Percentiles rank a stretch among this genome's conserved stretches.
Evolutionary conservation across 2,888 invertebrate genomes (phyloP).

Genomic region (Andricus curvator): DNA sequence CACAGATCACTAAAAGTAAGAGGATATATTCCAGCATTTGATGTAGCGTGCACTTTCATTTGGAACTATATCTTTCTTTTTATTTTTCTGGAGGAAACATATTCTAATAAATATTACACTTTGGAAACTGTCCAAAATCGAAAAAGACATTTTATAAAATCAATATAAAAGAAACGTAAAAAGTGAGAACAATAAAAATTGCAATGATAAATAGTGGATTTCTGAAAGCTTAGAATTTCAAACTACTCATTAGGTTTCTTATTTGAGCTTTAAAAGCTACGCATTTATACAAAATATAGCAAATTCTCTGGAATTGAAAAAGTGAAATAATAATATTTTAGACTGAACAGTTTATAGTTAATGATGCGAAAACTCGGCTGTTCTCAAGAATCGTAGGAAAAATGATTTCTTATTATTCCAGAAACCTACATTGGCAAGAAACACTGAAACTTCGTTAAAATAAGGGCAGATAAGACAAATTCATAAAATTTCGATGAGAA

Average conservation of each 20-base stretch:
- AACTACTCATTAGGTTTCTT: no score
- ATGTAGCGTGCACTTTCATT: not conserved
- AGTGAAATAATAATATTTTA: not conserved
- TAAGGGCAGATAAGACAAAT: not conserved
- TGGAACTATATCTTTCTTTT: not conserved
- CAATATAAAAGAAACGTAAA: not conserved
- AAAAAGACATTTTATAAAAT: not conserved
- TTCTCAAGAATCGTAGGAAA: not conserved
- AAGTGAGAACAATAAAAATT: no score
- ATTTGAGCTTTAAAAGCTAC: no score
- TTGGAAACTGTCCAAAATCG: not conserved
- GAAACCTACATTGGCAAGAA: not conserved
- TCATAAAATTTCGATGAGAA: not conserved
- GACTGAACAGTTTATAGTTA: not conserved
- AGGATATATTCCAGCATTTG: not conserved
- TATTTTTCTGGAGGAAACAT: not conserved
- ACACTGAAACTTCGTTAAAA: no score
- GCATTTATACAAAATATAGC: no score
- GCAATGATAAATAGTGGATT: no score
- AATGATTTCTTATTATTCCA: not conserved
- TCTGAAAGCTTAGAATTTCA: no score
- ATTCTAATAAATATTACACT: not conserved
- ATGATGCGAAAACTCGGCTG: not conserved
- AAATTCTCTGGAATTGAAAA: no score
- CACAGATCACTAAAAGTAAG: not conserved